phyloP scores from a whole-genome alignment of 1,140 invertebrate genomes.

The Ephestia elutella region DNA sequence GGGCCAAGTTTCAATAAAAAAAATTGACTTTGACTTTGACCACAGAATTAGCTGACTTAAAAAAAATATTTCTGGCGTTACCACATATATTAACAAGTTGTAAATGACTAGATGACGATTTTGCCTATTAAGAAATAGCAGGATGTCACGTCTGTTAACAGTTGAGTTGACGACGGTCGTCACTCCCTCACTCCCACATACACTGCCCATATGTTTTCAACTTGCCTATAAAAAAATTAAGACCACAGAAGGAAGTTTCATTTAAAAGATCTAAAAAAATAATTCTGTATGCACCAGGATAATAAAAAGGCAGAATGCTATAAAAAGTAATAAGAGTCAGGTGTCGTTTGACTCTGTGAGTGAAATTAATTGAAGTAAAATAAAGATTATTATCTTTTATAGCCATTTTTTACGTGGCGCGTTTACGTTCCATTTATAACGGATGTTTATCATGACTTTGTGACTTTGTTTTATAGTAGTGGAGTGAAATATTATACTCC shows the following conservation, averaged over 20 bases:
- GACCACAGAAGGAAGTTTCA: background rate
- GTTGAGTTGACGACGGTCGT: background rate
- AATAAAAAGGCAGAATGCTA: background rate
- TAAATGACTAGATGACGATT: no score
- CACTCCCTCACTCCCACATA: background rate
- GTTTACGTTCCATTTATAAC: background rate
- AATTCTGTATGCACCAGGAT: background rate
- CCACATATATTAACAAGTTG: no score
- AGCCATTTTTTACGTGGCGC: background rate
- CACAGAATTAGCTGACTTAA: no score
- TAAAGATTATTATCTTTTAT: slow-evolving; percentile 2
- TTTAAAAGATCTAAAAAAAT: background rate
- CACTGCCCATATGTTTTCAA: background rate
- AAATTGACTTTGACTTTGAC: no score
- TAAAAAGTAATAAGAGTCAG: background rate
- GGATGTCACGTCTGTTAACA: background rate
- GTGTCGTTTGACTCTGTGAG: background rate
- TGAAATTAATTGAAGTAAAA: background rate
- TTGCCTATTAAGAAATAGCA: background rate
- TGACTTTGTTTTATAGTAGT: slow-evolving; percentile 1
- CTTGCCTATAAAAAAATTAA: background rate
- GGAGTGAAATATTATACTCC: background rate
- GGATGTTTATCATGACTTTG: background rate
- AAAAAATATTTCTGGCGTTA: no score
- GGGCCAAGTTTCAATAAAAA: no score